Evolutionary conservation across 2,113 vertebrate genomes (phyloP).

Genomic region (Callipepla squamata): DNA sequence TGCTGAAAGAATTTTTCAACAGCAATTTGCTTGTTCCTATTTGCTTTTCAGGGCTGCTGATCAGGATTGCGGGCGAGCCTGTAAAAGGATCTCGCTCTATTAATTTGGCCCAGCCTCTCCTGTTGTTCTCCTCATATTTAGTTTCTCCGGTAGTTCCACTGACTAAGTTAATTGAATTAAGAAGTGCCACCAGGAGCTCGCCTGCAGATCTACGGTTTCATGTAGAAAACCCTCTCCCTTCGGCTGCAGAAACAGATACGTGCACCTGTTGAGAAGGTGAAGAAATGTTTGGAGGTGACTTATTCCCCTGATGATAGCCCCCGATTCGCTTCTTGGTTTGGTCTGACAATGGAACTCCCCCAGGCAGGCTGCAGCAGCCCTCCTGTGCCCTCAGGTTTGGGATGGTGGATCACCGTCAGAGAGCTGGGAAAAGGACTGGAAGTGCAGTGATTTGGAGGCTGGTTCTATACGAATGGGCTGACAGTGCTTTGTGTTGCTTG

Average conservation of each 20-base stretch:
- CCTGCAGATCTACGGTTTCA: constrained; percentile 56
- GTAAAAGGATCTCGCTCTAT: constrained; percentile 79
- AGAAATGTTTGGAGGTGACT: constrained; percentile 26
- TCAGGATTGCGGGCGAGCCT: constrained; percentile 68
- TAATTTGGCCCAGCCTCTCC: constrained; percentile 74
- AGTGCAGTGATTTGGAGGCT: background rate
- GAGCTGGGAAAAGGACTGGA: background rate
- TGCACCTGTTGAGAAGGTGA: constrained; percentile 64
- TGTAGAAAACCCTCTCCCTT: constrained; percentile 31
- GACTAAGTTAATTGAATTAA: constrained; percentile 77
- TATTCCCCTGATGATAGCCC: constrained; percentile 5
- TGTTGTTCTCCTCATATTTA: constrained; percentile 75
- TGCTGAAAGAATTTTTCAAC: constrained; percentile 84
- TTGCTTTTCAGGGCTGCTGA: constrained; percentile 81
- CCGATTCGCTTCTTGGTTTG: background rate
- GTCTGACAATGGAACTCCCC: background rate
- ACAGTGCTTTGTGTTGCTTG: rapidly evolving
- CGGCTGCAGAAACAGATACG: constrained; percentile 58
- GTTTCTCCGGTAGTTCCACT: constrained; percentile 71
- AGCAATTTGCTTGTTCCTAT: constrained; percentile 83
- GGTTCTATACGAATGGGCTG: background rate
- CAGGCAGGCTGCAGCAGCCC: background rate
- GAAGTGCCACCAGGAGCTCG: constrained; percentile 49
- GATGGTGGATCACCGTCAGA: background rate
- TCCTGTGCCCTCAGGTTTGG: background rate